Evolutionary conservation across 2,888 invertebrate species (phyloP).

Genomic region (Ophion costatus): DNA sequence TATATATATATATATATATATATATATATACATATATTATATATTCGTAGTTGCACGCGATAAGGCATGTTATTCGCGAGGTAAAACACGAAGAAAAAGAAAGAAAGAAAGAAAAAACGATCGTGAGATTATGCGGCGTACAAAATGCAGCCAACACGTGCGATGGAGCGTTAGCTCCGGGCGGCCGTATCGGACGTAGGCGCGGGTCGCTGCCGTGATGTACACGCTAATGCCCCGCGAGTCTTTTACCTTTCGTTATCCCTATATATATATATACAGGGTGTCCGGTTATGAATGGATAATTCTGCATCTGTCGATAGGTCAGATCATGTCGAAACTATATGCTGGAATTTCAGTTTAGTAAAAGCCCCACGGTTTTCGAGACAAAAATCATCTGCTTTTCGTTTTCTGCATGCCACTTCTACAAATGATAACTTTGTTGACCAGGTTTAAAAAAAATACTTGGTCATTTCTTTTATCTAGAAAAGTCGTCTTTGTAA

Average conservation of each 20-base stretch:
- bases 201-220: constrained; percentile 23
- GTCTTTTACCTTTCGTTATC: constrained; percentile 36
- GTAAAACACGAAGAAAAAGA: constrained; percentile 7
- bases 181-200: constrained; percentile 42
- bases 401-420: too few relatives aligned
- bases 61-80: constrained; percentile 42
- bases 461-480: too few relatives aligned
- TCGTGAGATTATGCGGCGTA: constrained; percentile 20
- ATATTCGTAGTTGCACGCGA: constrained; percentile 5
- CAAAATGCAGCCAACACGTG: constrained; percentile 45
- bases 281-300: too few relatives aligned
- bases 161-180: constrained; percentile 48
- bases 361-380: too few relatives aligned
- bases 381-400: too few relatives aligned
- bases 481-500: too few relatives aligned
- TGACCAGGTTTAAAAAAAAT: too few relatives aligned
- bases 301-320: too few relatives aligned
- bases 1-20: too few relatives aligned
- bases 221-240: constrained; percentile 40
- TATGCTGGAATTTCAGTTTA: too few relatives aligned
- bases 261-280: neutral
- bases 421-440: too few relatives aligned
- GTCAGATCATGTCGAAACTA: too few relatives aligned
- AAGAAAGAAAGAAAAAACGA: constrained; percentile 20
- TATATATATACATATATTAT: neutral